Base-by-base conservation (phyloP, 2,113 vertebrate genomes). In the Prionailurus viverrinus region DNA sequence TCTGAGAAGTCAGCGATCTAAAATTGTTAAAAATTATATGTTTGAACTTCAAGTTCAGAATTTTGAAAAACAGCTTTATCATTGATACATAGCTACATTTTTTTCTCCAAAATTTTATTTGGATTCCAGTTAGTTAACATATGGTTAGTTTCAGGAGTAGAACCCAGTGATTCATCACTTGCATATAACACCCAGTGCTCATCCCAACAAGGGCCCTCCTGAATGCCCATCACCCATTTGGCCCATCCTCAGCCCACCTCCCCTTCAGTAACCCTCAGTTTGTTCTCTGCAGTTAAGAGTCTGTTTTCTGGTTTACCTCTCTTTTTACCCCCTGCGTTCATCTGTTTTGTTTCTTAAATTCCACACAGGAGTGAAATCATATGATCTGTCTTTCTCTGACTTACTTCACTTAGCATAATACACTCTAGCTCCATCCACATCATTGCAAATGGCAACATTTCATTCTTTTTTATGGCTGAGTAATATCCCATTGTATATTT, bases 1-100 rank as follows among this genome's bases (percentile, higher is more conserved):
- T 76, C 61, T 79, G 13, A 90, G 95, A 97, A 92, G 36, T 15
- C 48, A 74, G 76, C 18, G 33, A 53, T 85, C 21, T 76, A 95
- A 95, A 65, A 66, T 58, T 82, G 78, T 36, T 9, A n/a, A 71
- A 65, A 66, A 87, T 39, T 27, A 86, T 39, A 66, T 71, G 10
- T 53, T 94, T 83, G 55, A 82, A 83, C 8, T 90, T 4, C 16
- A 58, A 84, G 39, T 74, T 89, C 39, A 65, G 61, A 66, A 81
- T 80, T 91, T 76, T 95, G 45, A 71, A 88, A 74, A 85, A 19
- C 8, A 74, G 9, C 58, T 89, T 86, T 58, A 48, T 27, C 10
- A n/a, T 33, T 71, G 73, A 31, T 82, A 33, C 2, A 6, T 7
- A 55, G 85, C 41, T 76, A 51, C 0, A 14, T 79, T 76, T 83